phyloP scores from a whole-genome alignment of 2,888 invertebrate species.

The Tachina grossa region DNA sequence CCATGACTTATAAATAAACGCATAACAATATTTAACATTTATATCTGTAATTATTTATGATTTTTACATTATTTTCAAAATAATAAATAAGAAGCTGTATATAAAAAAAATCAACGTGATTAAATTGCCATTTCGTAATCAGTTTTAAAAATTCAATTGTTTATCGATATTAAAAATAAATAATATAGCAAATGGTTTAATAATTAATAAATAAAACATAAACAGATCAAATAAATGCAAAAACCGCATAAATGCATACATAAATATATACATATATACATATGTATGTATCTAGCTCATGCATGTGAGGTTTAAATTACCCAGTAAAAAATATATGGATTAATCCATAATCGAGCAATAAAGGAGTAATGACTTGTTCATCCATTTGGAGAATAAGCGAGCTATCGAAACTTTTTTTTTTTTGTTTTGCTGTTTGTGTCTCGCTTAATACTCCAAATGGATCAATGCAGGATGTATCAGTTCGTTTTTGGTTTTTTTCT shows the following conservation, averaged over 20 bases:
- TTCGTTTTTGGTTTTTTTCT: too few relatives aligned
- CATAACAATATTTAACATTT: conserved; percentile 25
- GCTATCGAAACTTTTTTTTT: too few relatives aligned
- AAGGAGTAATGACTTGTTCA: too few relatives aligned
- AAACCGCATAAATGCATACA: not conserved
- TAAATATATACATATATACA: not conserved
- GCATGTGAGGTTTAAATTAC: too few relatives aligned
- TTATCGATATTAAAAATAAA: not conserved
- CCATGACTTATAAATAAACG: conserved; percentile 55
- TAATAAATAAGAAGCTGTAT: conserved; percentile 2
- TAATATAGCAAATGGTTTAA: conserved; percentile 15
- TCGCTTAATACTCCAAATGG: too few relatives aligned
- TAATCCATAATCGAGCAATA: too few relatives aligned
- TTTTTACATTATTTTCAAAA: too few relatives aligned
- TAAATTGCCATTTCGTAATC: conserved; percentile 2
- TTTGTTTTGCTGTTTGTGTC: too few relatives aligned
- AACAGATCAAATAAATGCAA: not conserved
- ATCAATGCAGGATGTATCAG: too few relatives aligned
- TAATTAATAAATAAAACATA: conserved; percentile 9
- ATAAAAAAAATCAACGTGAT: conserved; percentile 15
- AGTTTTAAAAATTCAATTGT: not conserved
- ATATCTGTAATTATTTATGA: conserved; percentile 7
- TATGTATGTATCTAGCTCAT: not conserved
- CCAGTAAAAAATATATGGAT: too few relatives aligned
- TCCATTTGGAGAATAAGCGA: too few relatives aligned